Percentiles rank a stretch among this genome's conserved stretches.
Conservation (phyloP, 2,888 invertebrate species). For the Eutolmus rufibarbis region DNA sequence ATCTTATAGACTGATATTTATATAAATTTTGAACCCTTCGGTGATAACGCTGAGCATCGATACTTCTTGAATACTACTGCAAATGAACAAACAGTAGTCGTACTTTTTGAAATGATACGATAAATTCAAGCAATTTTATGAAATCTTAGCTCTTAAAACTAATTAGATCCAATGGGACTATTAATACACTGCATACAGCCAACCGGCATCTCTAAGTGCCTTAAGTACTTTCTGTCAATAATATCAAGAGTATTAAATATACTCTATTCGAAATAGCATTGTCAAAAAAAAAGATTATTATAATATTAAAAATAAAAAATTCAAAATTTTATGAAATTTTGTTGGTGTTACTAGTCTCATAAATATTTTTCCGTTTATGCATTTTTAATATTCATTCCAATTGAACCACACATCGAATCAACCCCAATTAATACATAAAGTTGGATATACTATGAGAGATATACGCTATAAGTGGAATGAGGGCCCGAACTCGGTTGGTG, state of each 20-base stretch:
- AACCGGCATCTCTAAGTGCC: not conserved
- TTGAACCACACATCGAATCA: slow-evolving; percentile 39
- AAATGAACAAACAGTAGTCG: slow-evolving; percentile 63
- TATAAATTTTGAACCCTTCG: slow-evolving; percentile 43
- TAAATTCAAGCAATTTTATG: slow-evolving; percentile 29
- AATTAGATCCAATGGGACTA: slow-evolving; percentile 62
- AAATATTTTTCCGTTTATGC: slow-evolving; percentile 39
- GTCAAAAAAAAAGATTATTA: not conserved
- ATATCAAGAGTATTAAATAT: not conserved
- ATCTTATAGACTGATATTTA: slow-evolving; percentile 33
- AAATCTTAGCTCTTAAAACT: slow-evolving; percentile 41
- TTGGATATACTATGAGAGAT: slow-evolving; percentile 98
- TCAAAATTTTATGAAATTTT: not conserved
- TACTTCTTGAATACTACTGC: slow-evolving; percentile 56
- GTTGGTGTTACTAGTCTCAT: slow-evolving; percentile 35
- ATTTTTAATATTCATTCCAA: slow-evolving; percentile 44
- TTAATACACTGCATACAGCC: slow-evolving; percentile 50
- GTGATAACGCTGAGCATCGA: slow-evolving; percentile 20
- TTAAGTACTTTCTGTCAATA: not conserved
- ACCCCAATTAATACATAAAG: slow-evolving; percentile 62
- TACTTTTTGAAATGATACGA: slow-evolving; percentile 51
- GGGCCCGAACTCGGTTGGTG: slow-evolving; percentile 93
- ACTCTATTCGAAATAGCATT: not conserved
- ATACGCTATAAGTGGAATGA: slow-evolving; percentile 98
- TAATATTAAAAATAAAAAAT: not conserved